Evolutionary conservation across 1,140 invertebrate genomes (phyloP).

Genomic region (Trichomalopsis sarcophagae): DNA sequence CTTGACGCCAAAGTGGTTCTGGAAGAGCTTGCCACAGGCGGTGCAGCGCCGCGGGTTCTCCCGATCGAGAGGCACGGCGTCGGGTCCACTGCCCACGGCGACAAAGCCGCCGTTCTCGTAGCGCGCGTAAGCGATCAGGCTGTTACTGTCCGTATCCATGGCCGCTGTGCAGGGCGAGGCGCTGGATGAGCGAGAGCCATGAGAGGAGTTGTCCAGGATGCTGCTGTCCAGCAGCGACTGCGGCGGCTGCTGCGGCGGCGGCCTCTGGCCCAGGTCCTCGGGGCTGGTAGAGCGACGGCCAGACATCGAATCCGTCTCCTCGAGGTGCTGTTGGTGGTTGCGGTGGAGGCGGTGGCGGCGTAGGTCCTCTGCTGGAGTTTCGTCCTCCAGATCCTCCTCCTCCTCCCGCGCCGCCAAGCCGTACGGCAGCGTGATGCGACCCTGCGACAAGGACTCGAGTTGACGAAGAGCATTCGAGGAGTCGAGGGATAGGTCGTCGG

Average conservation of each 20-base stretch:
- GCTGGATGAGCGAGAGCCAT: constrained; percentile 73
- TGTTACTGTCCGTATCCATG: constrained; percentile 73
- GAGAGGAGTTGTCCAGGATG: constrained; percentile 72
- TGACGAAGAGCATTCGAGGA: constrained; percentile 84
- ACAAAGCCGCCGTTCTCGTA: constrained; percentile 85
- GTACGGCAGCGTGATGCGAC: constrained; percentile 74
- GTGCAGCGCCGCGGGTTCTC: constrained; percentile 90
- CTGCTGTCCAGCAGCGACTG: constrained; percentile 62
- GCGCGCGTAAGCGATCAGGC: constrained; percentile 77
- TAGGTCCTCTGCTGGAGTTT: constrained; percentile 20
- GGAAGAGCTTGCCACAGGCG: constrained; percentile 94
- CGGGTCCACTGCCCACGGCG: constrained; percentile 76
- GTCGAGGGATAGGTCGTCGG: constrained; percentile 76
- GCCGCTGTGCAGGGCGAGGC: constrained; percentile 74
- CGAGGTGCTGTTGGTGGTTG: constrained; percentile 46
- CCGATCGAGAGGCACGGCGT: constrained; percentile 90
- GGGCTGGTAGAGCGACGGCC: constrained; percentile 74
- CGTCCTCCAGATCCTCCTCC: constrained; percentile 22
- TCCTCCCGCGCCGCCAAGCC: constrained; percentile 52
- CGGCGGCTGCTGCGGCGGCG: constrained; percentile 39
- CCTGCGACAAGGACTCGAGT: constrained; percentile 87
- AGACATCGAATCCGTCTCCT: constrained; percentile 69
- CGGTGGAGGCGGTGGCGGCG: not conserved
- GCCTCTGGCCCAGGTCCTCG: constrained; percentile 66
- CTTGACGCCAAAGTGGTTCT: constrained; percentile 96